Evolutionary conservation across 1,140 invertebrate species (phyloP).

Genomic region (Ruditapes philippinarum): DNA sequence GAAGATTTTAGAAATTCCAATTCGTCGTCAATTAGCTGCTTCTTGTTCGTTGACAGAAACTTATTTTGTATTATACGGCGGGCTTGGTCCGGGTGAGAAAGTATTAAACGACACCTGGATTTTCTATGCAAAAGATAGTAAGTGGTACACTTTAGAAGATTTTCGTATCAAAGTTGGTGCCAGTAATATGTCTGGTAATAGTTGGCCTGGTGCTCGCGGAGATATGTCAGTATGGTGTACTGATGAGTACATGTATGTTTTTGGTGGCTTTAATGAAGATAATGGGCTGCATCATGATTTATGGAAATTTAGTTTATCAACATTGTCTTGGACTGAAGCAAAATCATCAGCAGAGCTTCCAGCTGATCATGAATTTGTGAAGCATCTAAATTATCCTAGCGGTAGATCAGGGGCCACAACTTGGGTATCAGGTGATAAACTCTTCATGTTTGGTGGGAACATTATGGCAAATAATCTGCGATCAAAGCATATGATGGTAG

Average conservation of each 20-base stretch:
- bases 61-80: slow-evolving; percentile 76
- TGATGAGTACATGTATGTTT: slow-evolving; percentile 67
- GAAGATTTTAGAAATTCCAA: slow-evolving; percentile 31
- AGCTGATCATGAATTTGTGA: slow-evolving; percentile 41
- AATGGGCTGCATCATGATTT: slow-evolving; percentile 70
- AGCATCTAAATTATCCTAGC: slow-evolving; percentile 62
- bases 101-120: slow-evolving; percentile 75
- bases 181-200: neutral
- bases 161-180: slow-evolving; percentile 30
- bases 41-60: slow-evolving; percentile 65
- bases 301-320: slow-evolving; percentile 71
- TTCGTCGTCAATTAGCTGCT: slow-evolving; percentile 65
- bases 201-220: slow-evolving; percentile 61
- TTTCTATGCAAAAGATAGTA: slow-evolving; percentile 59
- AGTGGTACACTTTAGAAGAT: slow-evolving; percentile 63
- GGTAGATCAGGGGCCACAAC: slow-evolving; percentile 74
- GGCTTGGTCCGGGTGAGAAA: slow-evolving; percentile 58
- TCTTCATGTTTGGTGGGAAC: slow-evolving; percentile 79
- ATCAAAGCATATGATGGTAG: slow-evolving; percentile 63
- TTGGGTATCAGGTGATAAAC: slow-evolving; percentile 61
- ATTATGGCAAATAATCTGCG: slow-evolving; percentile 54
- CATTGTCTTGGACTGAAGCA: slow-evolving; percentile 69
- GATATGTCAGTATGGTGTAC: slow-evolving; percentile 73
- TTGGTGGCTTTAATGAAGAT: slow-evolving; percentile 72
- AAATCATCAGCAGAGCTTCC: slow-evolving; percentile 41